A percentile compares a stretch with the other conserved stretches of the same genome.
Conservation (phyloP, 2,888 invertebrate species). For the Sympetrum striolatum region DNA sequence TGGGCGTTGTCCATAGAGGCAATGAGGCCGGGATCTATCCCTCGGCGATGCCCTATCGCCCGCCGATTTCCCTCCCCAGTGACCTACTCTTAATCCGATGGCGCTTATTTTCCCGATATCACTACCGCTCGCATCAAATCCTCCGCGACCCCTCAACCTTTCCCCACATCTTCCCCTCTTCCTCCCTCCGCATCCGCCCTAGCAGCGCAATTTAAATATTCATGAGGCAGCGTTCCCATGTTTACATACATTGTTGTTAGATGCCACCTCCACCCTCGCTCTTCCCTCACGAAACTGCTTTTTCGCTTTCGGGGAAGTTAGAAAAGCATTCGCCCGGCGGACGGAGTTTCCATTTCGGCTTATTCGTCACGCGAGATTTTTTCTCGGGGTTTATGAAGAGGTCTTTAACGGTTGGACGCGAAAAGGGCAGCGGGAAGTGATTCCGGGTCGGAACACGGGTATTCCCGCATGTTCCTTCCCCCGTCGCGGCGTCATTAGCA, state of each 20-base stretch:
- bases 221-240: constrained; percentile 30
- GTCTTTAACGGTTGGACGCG: background rate
- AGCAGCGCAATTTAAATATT: constrained; percentile 34
- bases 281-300: background rate
- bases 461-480: background rate
- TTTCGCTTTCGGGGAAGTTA: background rate
- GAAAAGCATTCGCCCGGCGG: background rate
- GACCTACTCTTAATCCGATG: constrained; percentile 2
- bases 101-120: constrained; percentile 1
- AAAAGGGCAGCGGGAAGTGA: background rate
- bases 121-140: background rate
- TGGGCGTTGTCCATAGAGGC: background rate
- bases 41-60: background rate
- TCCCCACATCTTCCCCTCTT: background rate
- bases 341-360: background rate
- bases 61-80: background rate
- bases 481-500: background rate
- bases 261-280: background rate
- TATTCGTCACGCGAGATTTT: constrained; percentile 7
- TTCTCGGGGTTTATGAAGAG: background rate
- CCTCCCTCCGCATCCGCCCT: background rate
- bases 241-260: constrained; percentile 35
- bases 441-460: background rate
- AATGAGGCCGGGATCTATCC: background rate
- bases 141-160: background rate